Evolutionary conservation across 1,140 invertebrate genomes (phyloP).

Genomic region (Trichoplusia ni): DNA sequence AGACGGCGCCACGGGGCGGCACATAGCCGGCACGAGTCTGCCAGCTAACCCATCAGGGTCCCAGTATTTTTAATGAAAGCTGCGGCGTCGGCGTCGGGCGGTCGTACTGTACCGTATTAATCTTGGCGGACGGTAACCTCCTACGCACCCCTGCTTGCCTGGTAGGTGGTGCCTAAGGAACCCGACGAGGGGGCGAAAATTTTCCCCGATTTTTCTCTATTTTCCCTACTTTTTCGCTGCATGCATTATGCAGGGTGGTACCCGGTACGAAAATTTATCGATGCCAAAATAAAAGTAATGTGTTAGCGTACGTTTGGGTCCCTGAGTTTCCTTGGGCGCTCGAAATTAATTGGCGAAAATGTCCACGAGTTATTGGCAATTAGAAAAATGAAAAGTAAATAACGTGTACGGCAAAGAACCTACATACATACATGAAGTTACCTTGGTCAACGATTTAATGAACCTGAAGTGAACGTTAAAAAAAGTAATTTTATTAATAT

Average conservation of each 20-base stretch:
- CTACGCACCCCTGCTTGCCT: constrained; percentile 67
- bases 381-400: not conserved
- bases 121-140: constrained; percentile 74
- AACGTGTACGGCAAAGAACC: not conserved
- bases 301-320: constrained; percentile 12
- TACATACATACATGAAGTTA: no score
- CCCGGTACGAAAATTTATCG: constrained; percentile 62
- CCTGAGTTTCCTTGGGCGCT: constrained; percentile 2
- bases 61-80: constrained; percentile 77
- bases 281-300: constrained; percentile 63
- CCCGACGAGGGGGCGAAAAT: constrained; percentile 61
- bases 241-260: constrained; percentile 70
- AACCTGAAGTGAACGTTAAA: no score
- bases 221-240: constrained; percentile 68
- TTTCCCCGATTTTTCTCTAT: constrained; percentile 69
- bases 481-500: no score
- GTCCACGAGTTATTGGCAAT: not conserved
- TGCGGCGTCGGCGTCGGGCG: constrained; percentile 72
- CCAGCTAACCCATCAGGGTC: constrained; percentile 60
- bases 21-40: constrained; percentile 28
- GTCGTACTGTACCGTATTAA: constrained; percentile 74
- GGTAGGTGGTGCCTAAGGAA: constrained; percentile 70
- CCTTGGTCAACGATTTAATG: no score
- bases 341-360: constrained; percentile 7
- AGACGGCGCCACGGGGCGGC: constrained; percentile 24